A percentile compares a stretch with the other conserved stretches of the same genome.
Conservation (phyloP, 1,140 invertebrate genomes). For the Hypsibius dujardini region DNA sequence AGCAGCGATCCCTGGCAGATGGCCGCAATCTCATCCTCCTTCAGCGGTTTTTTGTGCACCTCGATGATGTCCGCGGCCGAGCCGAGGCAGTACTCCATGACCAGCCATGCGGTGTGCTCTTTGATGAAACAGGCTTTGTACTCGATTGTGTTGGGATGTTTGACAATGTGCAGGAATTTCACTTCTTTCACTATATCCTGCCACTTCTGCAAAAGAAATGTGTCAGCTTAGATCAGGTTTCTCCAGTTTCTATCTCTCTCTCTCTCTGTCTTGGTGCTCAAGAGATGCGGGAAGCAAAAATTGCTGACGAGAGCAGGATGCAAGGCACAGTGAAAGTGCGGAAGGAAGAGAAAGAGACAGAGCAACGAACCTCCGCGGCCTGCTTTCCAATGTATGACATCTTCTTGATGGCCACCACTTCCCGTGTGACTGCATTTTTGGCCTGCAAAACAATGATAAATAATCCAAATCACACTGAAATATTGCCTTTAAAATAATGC, state of each 20-base stretch:
- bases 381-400: constrained; percentile 98
- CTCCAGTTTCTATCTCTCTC: too few species aligned
- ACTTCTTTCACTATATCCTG: constrained; percentile 99
- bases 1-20: constrained; percentile 85
- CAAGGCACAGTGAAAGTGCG: constrained; percentile 12
- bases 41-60: constrained; percentile 87
- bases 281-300: too few species aligned
- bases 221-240: too few species aligned
- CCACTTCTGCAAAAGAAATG: constrained; percentile 54
- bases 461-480: too few species aligned
- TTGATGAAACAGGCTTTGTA: constrained; percentile 96
- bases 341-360: constrained; percentile 11
- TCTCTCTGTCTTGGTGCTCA: too few species aligned
- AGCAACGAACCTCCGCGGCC: constrained; percentile 51
- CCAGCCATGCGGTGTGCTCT: constrained; percentile 95
- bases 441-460: constrained; percentile 36
- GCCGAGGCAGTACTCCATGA: constrained; percentile 99
- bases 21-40: constrained; percentile 92
- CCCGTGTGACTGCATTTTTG: constrained; percentile 71
- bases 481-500: too few species aligned
- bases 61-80: constrained; percentile 98
- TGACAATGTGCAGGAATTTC: constrained; percentile 76
- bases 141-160: constrained; percentile 91
- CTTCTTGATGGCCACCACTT: constrained; percentile 96
- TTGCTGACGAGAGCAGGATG: neutral